Conservation (phyloP, 2,888 invertebrate species). For the Drepana falcataria region DNA sequence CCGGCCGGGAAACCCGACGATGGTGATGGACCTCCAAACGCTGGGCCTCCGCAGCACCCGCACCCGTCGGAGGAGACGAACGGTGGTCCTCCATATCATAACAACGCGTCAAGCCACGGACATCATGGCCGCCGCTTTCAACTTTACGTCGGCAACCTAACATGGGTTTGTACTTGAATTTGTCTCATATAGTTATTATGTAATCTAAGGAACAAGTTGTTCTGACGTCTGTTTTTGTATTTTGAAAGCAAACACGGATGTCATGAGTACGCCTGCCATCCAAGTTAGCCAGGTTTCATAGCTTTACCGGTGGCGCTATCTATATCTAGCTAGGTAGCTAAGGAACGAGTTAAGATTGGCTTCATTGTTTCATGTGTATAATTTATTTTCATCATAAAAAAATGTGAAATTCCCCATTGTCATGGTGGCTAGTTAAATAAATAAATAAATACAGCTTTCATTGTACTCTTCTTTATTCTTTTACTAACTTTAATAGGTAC, state of each 20-base stretch:
- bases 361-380: background rate
- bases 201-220: constrained; percentile 53
- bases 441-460: too few relatives aligned
- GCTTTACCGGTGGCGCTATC: constrained; percentile 1
- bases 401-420: background rate
- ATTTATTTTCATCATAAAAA: background rate
- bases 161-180: constrained; percentile 90
- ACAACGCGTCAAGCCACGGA: constrained; percentile 85
- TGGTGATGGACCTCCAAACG: constrained; percentile 77
- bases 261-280: constrained; percentile 22
- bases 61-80: constrained; percentile 83
- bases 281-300: constrained; percentile 24
- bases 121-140: constrained; percentile 91
- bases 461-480: too few relatives aligned
- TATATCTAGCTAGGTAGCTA: background rate
- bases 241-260: constrained; percentile 25
- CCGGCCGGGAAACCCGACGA: constrained; percentile 81
- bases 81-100: constrained; percentile 82
- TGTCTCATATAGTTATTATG: constrained; percentile 58
- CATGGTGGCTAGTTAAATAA: background rate
- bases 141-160: constrained; percentile 98
- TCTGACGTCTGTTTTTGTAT: constrained; percentile 39
- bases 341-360: background rate
- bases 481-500: too few relatives aligned
- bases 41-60: constrained; percentile 71